Evolutionary conservation across 2,797 vertebrate genomes (phyloP), one percentile per base, ranked within the genome.

Genomic region (Pangasius macronema): DNA sequence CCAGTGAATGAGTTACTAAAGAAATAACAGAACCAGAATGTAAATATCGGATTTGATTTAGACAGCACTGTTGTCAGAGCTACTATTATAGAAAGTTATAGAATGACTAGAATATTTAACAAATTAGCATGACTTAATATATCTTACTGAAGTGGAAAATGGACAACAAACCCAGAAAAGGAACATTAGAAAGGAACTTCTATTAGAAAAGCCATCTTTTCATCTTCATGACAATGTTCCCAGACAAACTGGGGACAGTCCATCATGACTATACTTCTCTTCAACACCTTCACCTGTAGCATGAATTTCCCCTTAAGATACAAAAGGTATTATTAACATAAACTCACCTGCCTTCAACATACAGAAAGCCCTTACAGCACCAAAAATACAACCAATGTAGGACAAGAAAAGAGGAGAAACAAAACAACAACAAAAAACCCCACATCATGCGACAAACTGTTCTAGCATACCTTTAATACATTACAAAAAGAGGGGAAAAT

Each of bases 391-490:
- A 2, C 55, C 20, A 6, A 57, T 10, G 20, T 27, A 61, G 59
- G 59, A 68, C 36, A 18, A 68, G 63, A 27, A 33, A 5, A 42
- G 42, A 42, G 5, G 42, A 7, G 5, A 77, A n/a, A 20, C 1
- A 30, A 0, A n/a, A 7, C 42, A 27, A 61, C 3, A 4, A 0
- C 36, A 82, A 22, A 0, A 16, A n/a, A 51, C 16, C 14, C 39
- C 11, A 11, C 13, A 33, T 7, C 67, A 68, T 46, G 2, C 5
- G 46, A n/a, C 5, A 67, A 24, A 33, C 16, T 63, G 10, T 30
- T 27, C 22, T 39, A 61, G 18, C 53, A 81, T 2, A 77, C 16
- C 42, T 73, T 86, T 86, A 83, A 85, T n/a, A 73, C 22, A 49
- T 55, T 80, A 39, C 0, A n/a, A 68, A 65, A 55, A 73, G 4